Evolutionary conservation across 23 tunicate genomes (phyloP).

Genomic region (Diplosoma virens): DNA sequence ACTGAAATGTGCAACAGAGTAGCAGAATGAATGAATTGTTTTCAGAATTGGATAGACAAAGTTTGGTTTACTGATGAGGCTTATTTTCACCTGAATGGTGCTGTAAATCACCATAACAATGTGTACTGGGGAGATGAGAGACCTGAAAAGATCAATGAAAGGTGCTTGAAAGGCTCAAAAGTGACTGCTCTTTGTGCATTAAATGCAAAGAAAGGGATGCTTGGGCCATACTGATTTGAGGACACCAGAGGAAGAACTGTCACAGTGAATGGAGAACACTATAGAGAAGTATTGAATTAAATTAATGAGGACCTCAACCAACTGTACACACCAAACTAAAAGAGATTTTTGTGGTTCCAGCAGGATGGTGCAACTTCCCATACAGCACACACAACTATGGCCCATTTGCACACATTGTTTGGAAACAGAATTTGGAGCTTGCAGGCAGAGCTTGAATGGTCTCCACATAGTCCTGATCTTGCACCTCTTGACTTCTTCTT

Average conservation of each 20-base stretch:
- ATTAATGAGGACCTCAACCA: slow-evolving; percentile 17
- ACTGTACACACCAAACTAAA: slow-evolving; percentile 24
- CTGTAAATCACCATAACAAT: slow-evolving; percentile 23
- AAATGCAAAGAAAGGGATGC: slow-evolving; percentile 24
- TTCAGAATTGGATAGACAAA: slow-evolving; percentile 18
- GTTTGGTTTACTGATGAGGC: slow-evolving; percentile 30
- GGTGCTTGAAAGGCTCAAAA: slow-evolving; percentile 8
- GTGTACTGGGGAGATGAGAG: slow-evolving; percentile 20
- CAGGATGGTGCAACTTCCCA: slow-evolving; percentile 28
- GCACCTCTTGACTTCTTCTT: slow-evolving; percentile 22
- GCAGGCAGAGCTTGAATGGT: slow-evolving; percentile 30
- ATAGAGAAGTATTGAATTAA: slow-evolving; percentile 12
- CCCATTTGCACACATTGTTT: slow-evolving; percentile 28
- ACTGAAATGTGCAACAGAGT: slow-evolving; percentile 26
- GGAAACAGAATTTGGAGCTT: slow-evolving; percentile 29
- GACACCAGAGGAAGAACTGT: slow-evolving; percentile 21
- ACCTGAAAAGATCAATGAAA: slow-evolving; percentile 18
- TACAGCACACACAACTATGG: slow-evolving; percentile 25
- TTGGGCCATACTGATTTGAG: slow-evolving; percentile 35
- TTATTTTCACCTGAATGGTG: slow-evolving; percentile 22
- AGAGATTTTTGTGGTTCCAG: slow-evolving; percentile 20
- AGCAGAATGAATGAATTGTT: slow-evolving; percentile 10
- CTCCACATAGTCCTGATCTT: slow-evolving; percentile 17
- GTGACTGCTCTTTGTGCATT: slow-evolving; percentile 24
- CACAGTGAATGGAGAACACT: slow-evolving; percentile 21